Evolutionary conservation across 2,888 invertebrate genomes (phyloP).

Genomic region (Dicyrtomina minuta): DNA sequence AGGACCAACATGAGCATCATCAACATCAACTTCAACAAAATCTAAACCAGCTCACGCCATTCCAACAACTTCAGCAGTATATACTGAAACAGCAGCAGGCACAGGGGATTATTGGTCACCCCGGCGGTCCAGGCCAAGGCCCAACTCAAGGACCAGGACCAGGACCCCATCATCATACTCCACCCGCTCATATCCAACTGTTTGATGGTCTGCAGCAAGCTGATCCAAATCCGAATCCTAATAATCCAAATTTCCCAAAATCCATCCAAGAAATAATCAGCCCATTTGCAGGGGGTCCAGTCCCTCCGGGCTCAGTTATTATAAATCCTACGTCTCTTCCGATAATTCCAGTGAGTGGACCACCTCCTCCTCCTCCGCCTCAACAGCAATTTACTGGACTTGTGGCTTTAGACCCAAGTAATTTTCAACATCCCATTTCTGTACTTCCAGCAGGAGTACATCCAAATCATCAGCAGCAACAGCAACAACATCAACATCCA

Average conservation of each 20-base stretch:
- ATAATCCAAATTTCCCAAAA: conserved; percentile 39
- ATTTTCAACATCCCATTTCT: not conserved
- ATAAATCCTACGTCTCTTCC: too few species aligned
- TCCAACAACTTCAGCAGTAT: not conserved
- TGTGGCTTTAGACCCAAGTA: conserved; percentile 1
- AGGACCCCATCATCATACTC: not conserved
- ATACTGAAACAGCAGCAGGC: not conserved
- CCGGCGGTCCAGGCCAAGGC: too few species aligned
- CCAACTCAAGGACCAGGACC: not conserved
- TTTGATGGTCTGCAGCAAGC: conserved; percentile 25
- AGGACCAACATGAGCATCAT: conserved; percentile 1
- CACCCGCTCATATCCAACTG: conserved; percentile 29
- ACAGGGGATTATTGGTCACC: not conserved
- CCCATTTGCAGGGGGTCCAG: conserved; percentile 28
- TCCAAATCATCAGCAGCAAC: too few species aligned
- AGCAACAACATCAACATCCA: not conserved
- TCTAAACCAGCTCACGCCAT: conserved; percentile 17
- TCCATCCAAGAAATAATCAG: conserved; percentile 50
- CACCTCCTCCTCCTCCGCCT: not conserved
- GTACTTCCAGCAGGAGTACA: too few species aligned
- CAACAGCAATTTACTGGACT: not conserved
- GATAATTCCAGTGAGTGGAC: not conserved
- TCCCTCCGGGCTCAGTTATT: too few species aligned
- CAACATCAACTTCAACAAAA: too few species aligned
- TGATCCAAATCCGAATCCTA: too few species aligned